Evolutionary conservation across 2,797 vertebrate species (phyloP).

Genomic region (Rhinichthys osculus): DNA sequence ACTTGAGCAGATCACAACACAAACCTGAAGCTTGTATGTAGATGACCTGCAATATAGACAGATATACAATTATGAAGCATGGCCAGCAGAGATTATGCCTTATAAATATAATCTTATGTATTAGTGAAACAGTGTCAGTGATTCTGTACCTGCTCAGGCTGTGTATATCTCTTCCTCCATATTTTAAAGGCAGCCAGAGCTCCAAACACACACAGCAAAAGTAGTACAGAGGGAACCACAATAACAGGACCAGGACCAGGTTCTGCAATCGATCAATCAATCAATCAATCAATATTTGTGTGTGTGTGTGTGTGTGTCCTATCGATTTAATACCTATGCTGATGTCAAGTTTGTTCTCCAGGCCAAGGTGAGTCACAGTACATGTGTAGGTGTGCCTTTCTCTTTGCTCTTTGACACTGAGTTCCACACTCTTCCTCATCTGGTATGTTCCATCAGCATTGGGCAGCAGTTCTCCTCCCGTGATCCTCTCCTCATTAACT

Average conservation of each 20-base stretch:
- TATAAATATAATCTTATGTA: neutral
- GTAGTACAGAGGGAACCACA: slow-evolving; percentile 7
- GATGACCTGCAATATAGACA: slow-evolving; percentile 8
- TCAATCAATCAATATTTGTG: neutral
- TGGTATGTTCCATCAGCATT: slow-evolving; percentile 47
- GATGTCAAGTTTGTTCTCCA: slow-evolving; percentile 50
- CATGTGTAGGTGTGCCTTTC: slow-evolving; percentile 40
- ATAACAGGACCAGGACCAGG: slow-evolving; percentile 20
- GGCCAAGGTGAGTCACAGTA: slow-evolving; percentile 38
- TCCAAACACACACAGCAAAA: slow-evolving; percentile 8
- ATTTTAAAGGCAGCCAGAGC: neutral
- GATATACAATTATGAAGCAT: neutral
- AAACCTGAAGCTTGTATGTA: slow-evolving; percentile 16
- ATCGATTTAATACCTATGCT: slow-evolving; percentile 14
- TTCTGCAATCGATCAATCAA: neutral
- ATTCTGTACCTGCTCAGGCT: slow-evolving; percentile 17
- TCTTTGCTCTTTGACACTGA: slow-evolving; percentile 13
- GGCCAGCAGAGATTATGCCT: neutral
- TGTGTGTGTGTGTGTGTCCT: no score
- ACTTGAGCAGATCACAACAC: neutral
- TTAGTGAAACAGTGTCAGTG: neutral
- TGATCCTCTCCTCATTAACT: slow-evolving; percentile 35
- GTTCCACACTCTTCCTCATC: slow-evolving; percentile 45
- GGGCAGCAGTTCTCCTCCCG: slow-evolving; percentile 29
- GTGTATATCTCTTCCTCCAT: neutral